These are phyloP conservation scores for Norana najaformis DNA, from an alignment of 2,888 invertebrate genomes.

Conservation along the genomic window DNA sequence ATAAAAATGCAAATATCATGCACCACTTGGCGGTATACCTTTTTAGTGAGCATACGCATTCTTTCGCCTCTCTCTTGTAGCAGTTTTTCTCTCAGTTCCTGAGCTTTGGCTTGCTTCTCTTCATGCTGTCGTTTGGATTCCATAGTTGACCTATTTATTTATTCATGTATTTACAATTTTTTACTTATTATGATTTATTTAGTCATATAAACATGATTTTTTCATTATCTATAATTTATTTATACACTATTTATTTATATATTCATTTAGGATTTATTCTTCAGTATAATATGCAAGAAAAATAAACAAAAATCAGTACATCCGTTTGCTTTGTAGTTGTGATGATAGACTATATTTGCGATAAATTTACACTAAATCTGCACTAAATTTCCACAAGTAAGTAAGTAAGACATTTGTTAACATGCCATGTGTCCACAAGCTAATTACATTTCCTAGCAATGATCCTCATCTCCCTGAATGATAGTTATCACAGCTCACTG, in stretches of 20 bases:
- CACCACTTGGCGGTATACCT: constrained; percentile 69
- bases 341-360: not conserved
- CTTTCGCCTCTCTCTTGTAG: constrained; percentile 82
- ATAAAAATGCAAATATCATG: no score
- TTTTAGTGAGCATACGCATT: constrained; percentile 80
- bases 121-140: constrained; percentile 77
- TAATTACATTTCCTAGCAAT: no score
- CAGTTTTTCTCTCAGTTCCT: constrained; percentile 79
- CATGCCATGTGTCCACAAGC: no score
- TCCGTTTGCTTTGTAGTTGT: not conserved
- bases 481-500: no score
- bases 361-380: no score
- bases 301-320: not conserved
- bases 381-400: no score
- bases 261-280: not conserved
- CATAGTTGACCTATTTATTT: constrained; percentile 57
- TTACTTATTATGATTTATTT: no score
- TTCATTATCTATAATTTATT: no score
- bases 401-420: no score
- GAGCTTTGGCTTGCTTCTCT: constrained; percentile 87
- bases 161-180: not conserved
- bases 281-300: not conserved
- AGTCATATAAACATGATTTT: not conserved
- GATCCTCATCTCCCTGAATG: no score
- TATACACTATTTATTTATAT: not conserved